Evolutionary conservation across 2,888 invertebrate genomes (phyloP).

Genomic region (Stenchaetothrips biformis): DNA sequence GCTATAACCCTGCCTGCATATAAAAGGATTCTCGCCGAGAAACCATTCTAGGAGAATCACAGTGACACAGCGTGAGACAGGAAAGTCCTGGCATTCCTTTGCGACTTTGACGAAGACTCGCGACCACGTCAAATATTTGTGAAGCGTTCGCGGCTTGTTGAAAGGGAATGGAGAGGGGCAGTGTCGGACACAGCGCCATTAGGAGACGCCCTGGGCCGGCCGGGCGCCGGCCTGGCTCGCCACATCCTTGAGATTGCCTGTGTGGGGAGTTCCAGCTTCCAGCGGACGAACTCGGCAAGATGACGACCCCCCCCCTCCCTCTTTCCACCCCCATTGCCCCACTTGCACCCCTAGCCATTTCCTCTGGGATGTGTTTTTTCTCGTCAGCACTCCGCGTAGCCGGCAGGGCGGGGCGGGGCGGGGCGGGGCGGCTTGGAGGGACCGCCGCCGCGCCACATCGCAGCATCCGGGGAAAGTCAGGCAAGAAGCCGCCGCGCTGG

Average conservation of each 20-base stretch:
- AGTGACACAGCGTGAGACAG: no score
- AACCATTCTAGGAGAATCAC: no score
- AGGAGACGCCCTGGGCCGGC: neutral
- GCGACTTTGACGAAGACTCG: no score
- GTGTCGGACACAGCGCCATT: neutral
- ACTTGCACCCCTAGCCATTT: neutral
- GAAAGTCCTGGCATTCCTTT: no score
- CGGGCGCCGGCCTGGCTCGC: neutral
- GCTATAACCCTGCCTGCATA: no score
- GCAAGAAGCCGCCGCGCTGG: neutral
- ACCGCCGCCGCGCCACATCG: neutral
- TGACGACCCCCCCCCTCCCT: neutral
- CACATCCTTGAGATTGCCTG: constrained; percentile 6
- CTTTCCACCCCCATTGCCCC: neutral
- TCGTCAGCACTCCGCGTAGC: neutral
- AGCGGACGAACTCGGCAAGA: neutral
- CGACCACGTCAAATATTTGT: no score
- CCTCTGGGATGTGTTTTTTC: neutral
- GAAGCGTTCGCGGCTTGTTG: neutral
- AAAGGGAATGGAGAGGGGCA: neutral
- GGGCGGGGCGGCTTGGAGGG: neutral
- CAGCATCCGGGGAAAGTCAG: constrained; percentile 9
- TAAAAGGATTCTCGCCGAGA: no score
- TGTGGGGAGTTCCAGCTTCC: neutral
- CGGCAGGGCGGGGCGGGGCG: neutral